Evolutionary conservation across 2,888 invertebrate genomes (phyloP).

Genomic region (Conomelus anceps): DNA sequence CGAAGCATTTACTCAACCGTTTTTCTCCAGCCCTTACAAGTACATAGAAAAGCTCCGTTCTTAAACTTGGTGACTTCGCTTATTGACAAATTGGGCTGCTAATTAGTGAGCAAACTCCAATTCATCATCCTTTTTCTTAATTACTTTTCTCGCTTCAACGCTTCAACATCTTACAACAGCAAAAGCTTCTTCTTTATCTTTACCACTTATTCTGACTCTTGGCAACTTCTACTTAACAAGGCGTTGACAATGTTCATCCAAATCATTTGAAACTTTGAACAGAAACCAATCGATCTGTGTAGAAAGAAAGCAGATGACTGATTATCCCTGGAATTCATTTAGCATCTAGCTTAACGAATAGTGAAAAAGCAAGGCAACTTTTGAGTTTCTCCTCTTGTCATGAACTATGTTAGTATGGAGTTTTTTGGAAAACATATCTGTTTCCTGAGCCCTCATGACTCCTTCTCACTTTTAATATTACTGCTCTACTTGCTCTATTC

Average conservation of each 20-base stretch:
- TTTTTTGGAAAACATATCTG: too few relatives aligned
- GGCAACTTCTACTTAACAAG: neutral
- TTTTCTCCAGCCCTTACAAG: neutral
- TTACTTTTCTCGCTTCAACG: neutral
- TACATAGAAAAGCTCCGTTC: neutral
- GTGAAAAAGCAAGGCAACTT: neutral
- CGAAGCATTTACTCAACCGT: neutral
- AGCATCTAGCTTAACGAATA: too few relatives aligned
- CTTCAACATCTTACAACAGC: neutral
- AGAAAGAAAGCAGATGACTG: neutral
- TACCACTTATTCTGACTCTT: neutral
- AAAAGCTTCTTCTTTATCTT: neutral
- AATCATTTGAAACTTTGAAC: neutral
- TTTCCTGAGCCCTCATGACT: too few relatives aligned
- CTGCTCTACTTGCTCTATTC: too few relatives aligned
- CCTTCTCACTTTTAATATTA: too few relatives aligned
- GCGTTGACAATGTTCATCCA: neutral
- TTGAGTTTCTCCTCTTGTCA: neutral
- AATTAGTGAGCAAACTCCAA: neutral
- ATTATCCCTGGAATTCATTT: neutral
- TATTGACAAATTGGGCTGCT: neutral
- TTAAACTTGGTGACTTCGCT: neutral
- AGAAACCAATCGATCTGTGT: neutral
- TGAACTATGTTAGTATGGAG: too few relatives aligned
- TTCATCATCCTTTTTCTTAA: neutral